Base-by-base conservation (phyloP, 1,140 invertebrate genomes). In the Drosophila nannoptera region DNA sequence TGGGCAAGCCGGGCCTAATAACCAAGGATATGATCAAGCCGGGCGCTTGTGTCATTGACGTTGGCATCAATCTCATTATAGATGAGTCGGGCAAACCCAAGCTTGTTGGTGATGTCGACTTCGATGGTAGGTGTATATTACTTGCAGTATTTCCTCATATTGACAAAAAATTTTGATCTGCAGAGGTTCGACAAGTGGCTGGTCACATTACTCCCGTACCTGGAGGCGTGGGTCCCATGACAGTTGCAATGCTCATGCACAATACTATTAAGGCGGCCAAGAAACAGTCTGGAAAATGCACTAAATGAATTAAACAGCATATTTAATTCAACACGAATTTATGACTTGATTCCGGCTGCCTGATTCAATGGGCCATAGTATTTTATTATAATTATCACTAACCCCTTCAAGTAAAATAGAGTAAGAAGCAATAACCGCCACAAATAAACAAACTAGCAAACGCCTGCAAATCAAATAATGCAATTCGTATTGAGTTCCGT, bases 101-200 rank as follows among this genome's bases (percentile, higher is more conserved):
- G 89, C 90, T 97, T n/a, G 94, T 97, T 14, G 97, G 96, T 5
- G 97, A 98, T 90, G 95, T 97, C 8, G 94, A 97, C 87, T 98
- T 94, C 91, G 93, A 96, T 58, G 92, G 93, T 93, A 73, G 65
- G 58, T 69, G 2, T 16, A 59, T 2, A 6, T 2, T 32, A 9
- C 7, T 5, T 5, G 9, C 32, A 7, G 8, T 5, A 35, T 9
- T 14, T 14, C 32, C 12, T 52, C 32, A 9, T 14, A 52, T 52
- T 8, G 0, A 35, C 12, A 14, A 43, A 4, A 5, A 16, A 52
- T 16, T 16, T 2, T n/a, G 48, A 42, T 67, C 92, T 29, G 6
- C 91, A 95, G 93, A 92, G 82, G 94, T 95, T 0, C 92, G 92
- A 58, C 90, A 95, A 89, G 90, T 96, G 7, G 95, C 95, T 7